A percentile compares a stretch with the other conserved stretches of the same genome.
Evolutionary conservation across 2,797 vertebrate species (phyloP).

Genomic region (Oophaga sylvatica): DNA sequence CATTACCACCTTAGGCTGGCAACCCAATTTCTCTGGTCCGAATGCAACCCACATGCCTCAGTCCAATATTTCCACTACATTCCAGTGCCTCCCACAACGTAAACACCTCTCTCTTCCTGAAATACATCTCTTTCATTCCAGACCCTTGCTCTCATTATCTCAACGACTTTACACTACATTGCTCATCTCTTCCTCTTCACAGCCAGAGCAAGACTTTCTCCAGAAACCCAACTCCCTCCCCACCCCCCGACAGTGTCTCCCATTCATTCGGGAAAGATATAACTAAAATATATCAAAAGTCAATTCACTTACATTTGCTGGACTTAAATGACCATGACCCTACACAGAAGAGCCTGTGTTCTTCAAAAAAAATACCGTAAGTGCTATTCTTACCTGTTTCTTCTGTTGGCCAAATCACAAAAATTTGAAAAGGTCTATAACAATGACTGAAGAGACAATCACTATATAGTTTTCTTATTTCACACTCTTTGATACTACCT

Average conservation of each 20-base stretch:
- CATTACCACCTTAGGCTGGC: conserved; percentile 33
- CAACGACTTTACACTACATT: conserved; percentile 25
- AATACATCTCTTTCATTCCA: conserved; percentile 36
- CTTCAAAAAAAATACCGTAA: neutral
- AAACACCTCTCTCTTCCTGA: conserved; percentile 33
- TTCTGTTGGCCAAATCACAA: neutral
- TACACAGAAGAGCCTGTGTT: neutral
- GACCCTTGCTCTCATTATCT: conserved; percentile 29
- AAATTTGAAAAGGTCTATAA: neutral
- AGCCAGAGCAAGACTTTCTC: conserved; percentile 7
- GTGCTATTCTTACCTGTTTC: neutral
- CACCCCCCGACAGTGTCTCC: conserved; percentile 18
- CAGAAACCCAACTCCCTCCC: neutral
- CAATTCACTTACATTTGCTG: neutral
- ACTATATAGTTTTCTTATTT: neutral
- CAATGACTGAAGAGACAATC: neutral
- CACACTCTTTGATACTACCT: no score
- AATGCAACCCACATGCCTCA: conserved; percentile 5
- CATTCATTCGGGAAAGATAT: conserved; percentile 31
- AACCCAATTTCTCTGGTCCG: neutral
- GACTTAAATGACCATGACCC: neutral
- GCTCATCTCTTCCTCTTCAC: conserved; percentile 33
- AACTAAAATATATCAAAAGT: neutral
- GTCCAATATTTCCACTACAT: conserved; percentile 26
- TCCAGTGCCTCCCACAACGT: conserved; percentile 31